A percentile compares a stretch with the other conserved stretches of the same genome.
Conservation (phyloP, 2,888 invertebrate genomes). For the Oxystoma pomonae region DNA sequence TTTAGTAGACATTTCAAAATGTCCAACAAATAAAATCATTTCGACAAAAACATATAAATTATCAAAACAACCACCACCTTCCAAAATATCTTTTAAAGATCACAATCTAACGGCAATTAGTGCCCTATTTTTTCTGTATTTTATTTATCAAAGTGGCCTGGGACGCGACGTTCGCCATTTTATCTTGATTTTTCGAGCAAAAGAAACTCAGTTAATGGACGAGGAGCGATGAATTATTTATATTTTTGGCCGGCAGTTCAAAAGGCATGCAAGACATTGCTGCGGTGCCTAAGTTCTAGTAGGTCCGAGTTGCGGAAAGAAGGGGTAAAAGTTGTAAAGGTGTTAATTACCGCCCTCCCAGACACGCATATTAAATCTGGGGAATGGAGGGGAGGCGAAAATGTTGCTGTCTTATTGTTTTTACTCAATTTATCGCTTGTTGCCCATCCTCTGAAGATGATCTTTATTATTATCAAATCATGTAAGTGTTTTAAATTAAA, state of each 20-base stretch:
- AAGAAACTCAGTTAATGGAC: background rate
- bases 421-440: too few species aligned
- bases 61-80: background rate
- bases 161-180: background rate
- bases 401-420: too few species aligned
- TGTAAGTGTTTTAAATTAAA: too few species aligned
- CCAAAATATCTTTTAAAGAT: background rate
- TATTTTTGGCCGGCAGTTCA: background rate
- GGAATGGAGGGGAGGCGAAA: too few species aligned
- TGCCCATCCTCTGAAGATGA: too few species aligned
- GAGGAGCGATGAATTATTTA: background rate
- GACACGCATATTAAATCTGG: too few species aligned
- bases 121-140: background rate
- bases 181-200: background rate
- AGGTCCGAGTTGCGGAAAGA: background rate
- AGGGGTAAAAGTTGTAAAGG: too few species aligned
- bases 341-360: too few species aligned
- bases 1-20: too few species aligned
- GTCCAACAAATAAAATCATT: too few species aligned
- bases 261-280: background rate
- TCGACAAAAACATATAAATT: background rate
- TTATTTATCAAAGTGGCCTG: background rate
- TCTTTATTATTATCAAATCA: too few species aligned
- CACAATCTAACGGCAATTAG: background rate
- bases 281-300: background rate